These are phyloP conservation scores for Sitodiplosis mosellana DNA, from an alignment of 1,140 invertebrate genomes.

Conservation along the genomic window DNA sequence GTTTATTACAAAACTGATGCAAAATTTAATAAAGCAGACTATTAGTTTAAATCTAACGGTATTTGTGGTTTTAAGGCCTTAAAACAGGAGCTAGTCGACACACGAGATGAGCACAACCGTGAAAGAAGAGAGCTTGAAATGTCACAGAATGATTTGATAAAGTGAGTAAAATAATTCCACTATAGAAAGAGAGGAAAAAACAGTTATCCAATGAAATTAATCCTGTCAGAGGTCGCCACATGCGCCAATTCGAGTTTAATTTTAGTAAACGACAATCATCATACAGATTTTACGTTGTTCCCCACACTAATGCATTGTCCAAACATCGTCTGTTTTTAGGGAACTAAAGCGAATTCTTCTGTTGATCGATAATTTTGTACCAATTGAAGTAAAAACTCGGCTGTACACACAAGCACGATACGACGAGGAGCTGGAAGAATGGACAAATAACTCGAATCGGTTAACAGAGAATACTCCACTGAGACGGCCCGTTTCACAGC, in stretches of 20 bases:
- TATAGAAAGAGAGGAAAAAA: too few species aligned
- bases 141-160: constrained; percentile 60
- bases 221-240: too few species aligned
- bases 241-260: constrained; percentile 26
- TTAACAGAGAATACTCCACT: constrained; percentile 27
- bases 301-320: constrained; percentile 27
- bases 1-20: too few species aligned
- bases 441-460: constrained; percentile 36
- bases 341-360: constrained; percentile 64
- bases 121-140: constrained; percentile 65
- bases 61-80: constrained; percentile 19
- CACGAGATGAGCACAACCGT: constrained; percentile 62
- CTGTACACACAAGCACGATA: constrained; percentile 60
- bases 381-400: constrained; percentile 69
- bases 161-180: constrained; percentile 17
- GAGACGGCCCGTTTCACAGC: constrained; percentile 42
- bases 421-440: constrained; percentile 78
- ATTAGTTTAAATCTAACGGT: too few species aligned
- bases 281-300: too few species aligned
- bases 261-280: constrained; percentile 25
- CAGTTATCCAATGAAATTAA: too few species aligned
- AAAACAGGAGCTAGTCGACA: constrained; percentile 58
- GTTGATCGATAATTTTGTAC: constrained; percentile 95
- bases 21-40: too few species aligned
- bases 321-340: constrained; percentile 20